Base-by-base conservation (phyloP, 2,888 invertebrate species). In the Lithosia quadra region DNA sequence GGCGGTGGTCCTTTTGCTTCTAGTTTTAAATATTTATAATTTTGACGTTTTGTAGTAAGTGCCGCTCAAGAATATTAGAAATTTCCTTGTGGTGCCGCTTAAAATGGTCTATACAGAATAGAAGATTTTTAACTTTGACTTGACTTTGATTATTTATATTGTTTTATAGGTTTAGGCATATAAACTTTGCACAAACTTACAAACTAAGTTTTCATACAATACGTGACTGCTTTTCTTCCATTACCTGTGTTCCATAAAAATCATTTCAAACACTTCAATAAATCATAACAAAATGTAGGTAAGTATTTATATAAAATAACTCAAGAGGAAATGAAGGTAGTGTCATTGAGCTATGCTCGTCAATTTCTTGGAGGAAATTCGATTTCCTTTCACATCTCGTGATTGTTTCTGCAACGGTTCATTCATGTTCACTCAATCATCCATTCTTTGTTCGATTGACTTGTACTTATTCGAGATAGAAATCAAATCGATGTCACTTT, bases 291-390 rank as follows among this genome's bases (percentile, higher is more conserved):
- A 73, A 76, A 74, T 62, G 53, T 34, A 62, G 34, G 34, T 56
- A 66, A 22, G n/a, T 61, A 65, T 34, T 65, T 28, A n/a, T 60
- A 67, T 57, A 53, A 56, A 69, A 60, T 67, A 63, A 56, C 55
- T 55, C 21, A 24, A 64, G 21, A 71, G 61, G 72, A 74, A 79
- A 79, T 77, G 68, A 70, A 69, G 57, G 8, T 60, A 39, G 34
- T 73, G 73, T 75, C 79, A 79, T 65, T 79, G 78, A 79, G 76
- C 75, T 76, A 72, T 75, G 69, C 68, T 75, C 72, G 76, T 81
- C 82, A 81, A 79, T 81, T 78, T 78, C 78, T 78, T 43, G 21
- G 72, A 80, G 81, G 71, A 81, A 81, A 81, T 81, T 81, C 74
- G 78, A 81, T 81, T 81, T 81, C 80, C 81, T 79, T 67, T 75